A percentile compares a stretch with the other conserved stretches of the same genome.
phyloP scores from a whole-genome alignment of 2,797 vertebrate species.

The Babyrousa celebensis region DNA sequence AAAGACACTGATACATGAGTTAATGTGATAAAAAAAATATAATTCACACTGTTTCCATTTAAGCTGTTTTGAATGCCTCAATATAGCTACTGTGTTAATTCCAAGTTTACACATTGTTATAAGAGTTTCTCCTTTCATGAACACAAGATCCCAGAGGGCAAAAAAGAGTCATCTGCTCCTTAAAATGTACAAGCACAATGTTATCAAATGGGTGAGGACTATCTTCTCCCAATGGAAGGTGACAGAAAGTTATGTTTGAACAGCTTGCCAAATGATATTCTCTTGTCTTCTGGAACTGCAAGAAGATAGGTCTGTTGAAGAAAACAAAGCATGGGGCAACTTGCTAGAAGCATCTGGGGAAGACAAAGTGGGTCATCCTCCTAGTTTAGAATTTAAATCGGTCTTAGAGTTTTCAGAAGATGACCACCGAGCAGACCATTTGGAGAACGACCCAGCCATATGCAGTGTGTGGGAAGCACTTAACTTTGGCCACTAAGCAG shows the following conservation, averaged over 20 bases:
- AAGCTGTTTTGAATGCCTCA: conserved; percentile 70
- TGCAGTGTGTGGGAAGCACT: conserved; percentile 10
- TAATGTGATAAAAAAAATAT: conserved; percentile 77
- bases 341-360: conserved; percentile 16
- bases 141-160: not conserved
- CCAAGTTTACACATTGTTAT: conserved; percentile 78
- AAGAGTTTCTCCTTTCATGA: conserved; percentile 13
- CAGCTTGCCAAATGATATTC: conserved; percentile 41
- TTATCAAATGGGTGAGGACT: not conserved
- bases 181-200: conserved; percentile 48
- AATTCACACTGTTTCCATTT: conserved; percentile 80
- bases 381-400: not conserved
- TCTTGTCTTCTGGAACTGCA: not conserved
- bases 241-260: conserved; percentile 20
- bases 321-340: not conserved
- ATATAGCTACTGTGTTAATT: conserved; percentile 82
- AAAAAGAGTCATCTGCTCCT: conserved; percentile 36
- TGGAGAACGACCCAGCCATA: not conserved
- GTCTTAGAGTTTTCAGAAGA: not conserved
- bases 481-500: conserved; percentile 53
- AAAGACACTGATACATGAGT: conserved; percentile 47
- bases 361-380: not conserved
- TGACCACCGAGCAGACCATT: not conserved
- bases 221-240: not conserved
- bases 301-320: not conserved